Evolutionary conservation across 2,113 vertebrate genomes (phyloP), one percentile per base, ranked within the genome.

Genomic region (Salvelinus alpinus): DNA sequence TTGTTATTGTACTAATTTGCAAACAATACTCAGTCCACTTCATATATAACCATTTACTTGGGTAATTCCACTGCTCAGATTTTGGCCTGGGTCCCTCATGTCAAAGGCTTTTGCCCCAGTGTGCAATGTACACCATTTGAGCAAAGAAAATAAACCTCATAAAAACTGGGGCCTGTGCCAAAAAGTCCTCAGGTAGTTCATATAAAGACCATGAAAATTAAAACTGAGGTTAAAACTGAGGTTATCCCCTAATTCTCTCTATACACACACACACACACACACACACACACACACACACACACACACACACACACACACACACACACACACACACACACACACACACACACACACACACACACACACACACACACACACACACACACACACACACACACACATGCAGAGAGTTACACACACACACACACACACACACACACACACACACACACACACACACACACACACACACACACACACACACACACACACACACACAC

Each of bases 141-240:
- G 76, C 68, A 84, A 88, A 76, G 80, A 85, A 90, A 88, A 88
- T 77, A 87, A 88, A 86, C 77, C 80, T 80, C 73, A 69, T 78
- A 70, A 80, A 88, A 85, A 34, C 84, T 80, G 74, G 82, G 84
- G 71, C 69, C 71, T 51, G 71, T 82, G 86, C 89, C 89, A 90
- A 47, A 72, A 81, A 81, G 80, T 78, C 82, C 77, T 87, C 87
- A 87, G 82, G 86, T 88, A 84, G 85, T 88, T 87, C 64, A 82
- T 90, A 89, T 91, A 90, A 83, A 78, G 87, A 78, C 76, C 83
- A 85, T 82, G 80, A 82, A 91, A 89, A n/a, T n/a, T n/a, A 31
- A 84, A 88, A 86, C 66, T 31, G 74, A 70, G 67, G 72, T 83
- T 75, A 31, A 84, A 88, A 86, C 66, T 31, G 74, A 70, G 67